Conservation (phyloP, 2,797 vertebrate species). For the Halcyon badia region DNA sequence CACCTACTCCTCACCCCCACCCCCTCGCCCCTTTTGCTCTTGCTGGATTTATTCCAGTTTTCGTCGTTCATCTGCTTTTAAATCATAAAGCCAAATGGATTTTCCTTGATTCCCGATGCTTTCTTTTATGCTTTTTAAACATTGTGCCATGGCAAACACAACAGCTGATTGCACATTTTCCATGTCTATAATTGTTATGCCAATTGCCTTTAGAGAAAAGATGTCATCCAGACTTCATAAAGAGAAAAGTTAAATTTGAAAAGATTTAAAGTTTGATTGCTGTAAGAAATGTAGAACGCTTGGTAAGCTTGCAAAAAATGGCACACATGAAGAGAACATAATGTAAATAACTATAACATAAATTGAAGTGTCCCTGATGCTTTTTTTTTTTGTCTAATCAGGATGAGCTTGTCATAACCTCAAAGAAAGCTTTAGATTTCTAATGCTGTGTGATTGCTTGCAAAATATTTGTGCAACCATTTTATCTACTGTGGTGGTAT, state of each 20-base stretch:
- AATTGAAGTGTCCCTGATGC: background rate
- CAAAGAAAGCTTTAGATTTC: background rate
- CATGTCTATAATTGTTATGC: slow-evolving; percentile 40
- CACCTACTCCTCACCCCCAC: background rate
- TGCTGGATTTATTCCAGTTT: background rate
- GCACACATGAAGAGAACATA: background rate
- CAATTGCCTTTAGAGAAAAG: background rate
- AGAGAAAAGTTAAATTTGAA: slow-evolving; percentile 15
- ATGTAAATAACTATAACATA: slow-evolving; percentile 8
- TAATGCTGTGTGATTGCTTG: background rate
- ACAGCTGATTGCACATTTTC: slow-evolving; percentile 24
- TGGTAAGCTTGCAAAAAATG: background rate
- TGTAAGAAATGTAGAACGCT: background rate
- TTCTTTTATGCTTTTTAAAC: background rate
- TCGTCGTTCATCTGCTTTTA: background rate
- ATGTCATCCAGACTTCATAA: background rate
- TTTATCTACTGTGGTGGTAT: background rate
- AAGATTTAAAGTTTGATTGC: slow-evolving; percentile 24
- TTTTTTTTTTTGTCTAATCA: background rate
- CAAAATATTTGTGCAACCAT: background rate
- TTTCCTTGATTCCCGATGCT: background rate
- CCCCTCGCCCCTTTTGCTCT: background rate
- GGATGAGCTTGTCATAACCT: background rate
- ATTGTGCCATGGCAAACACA: background rate
- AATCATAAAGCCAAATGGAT: background rate